These are phyloP conservation scores for Listronotus oregonensis DNA, from an alignment of 1,140 invertebrate genomes.

Conservation along the genomic window DNA sequence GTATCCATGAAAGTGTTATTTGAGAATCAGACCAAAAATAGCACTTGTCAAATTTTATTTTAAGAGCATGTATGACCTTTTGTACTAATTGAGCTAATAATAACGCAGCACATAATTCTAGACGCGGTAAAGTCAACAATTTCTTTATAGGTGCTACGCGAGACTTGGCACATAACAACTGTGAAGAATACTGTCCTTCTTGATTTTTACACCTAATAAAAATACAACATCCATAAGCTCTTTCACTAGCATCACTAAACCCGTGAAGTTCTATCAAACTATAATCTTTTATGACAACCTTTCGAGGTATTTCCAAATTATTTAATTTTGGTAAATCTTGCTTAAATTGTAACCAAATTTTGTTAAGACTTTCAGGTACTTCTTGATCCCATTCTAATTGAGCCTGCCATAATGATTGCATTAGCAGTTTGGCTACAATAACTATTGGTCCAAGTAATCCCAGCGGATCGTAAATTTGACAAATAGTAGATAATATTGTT, in stretches of 20 bases:
- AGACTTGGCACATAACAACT: slow-evolving; percentile 2
- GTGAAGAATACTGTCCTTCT: background rate
- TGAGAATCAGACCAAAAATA: background rate
- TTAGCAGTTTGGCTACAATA: slow-evolving; percentile 52
- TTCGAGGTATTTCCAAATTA: slow-evolving; percentile 32
- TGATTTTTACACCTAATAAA: slow-evolving; percentile 34
- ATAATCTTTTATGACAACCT: background rate
- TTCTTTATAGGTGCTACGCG: background rate
- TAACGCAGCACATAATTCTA: slow-evolving; percentile 9
- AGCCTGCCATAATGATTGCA: slow-evolving; percentile 56
- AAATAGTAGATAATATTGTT: too few species aligned
- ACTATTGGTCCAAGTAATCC: slow-evolving; percentile 50
- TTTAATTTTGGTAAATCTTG: slow-evolving; percentile 24
- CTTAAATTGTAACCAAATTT: slow-evolving; percentile 31
- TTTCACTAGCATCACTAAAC: slow-evolving; percentile 52
- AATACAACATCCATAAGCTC: slow-evolving; percentile 49
- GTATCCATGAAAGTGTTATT: background rate
- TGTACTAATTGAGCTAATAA: background rate
- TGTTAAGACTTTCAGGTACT: slow-evolving; percentile 42
- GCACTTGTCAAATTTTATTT: background rate
- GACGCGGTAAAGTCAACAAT: background rate
- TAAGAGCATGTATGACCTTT: background rate
- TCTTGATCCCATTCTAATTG: slow-evolving; percentile 55
- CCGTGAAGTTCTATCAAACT: slow-evolving; percentile 45
- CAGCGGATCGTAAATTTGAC: slow-evolving; percentile 50